Percentiles rank a stretch among this genome's conserved stretches.
Evolutionary conservation across 1,140 invertebrate genomes (phyloP).

Genomic region (Oscheius sp.): DNA sequence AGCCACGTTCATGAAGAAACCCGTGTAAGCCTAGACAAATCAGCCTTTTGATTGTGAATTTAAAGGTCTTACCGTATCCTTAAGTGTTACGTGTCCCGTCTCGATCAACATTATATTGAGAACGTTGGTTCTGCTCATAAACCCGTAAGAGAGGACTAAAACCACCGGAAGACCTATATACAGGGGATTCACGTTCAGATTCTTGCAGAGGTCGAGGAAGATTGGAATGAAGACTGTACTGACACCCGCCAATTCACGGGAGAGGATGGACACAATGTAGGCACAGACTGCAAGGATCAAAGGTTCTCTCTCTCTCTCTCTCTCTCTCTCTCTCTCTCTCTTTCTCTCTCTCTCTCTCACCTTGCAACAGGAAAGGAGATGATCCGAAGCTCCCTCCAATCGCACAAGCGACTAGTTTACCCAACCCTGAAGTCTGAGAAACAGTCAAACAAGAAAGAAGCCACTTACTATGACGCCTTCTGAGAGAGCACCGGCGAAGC

Average conservation of each 20-base stretch:
- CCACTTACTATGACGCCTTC: background rate
- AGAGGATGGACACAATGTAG: background rate
- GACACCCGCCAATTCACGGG: background rate
- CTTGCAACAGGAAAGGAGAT: background rate
- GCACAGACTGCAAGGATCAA: background rate
- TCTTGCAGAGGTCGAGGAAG: background rate
- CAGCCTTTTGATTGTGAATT: background rate
- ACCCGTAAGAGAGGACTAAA: background rate
- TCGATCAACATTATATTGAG: background rate
- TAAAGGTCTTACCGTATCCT: background rate
- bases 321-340: too few relatives aligned
- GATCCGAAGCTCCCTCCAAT: background rate
- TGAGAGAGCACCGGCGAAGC: background rate
- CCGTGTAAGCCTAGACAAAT: background rate
- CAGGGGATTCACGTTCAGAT: background rate
- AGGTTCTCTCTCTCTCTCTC: too few relatives aligned
- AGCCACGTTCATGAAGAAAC: background rate
- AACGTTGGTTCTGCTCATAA: background rate
- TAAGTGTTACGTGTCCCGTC: background rate
- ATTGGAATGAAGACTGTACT: background rate
- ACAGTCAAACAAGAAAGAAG: background rate
- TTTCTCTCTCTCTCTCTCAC: too few relatives aligned
- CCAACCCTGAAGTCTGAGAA: background rate
- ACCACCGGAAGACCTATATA: background rate
- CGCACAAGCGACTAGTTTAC: background rate